Percentiles rank a stretch among this genome's conserved stretches.
phyloP scores from a whole-genome alignment of 2,113 vertebrate species.

The Hemiscyllium ocellatum region DNA sequence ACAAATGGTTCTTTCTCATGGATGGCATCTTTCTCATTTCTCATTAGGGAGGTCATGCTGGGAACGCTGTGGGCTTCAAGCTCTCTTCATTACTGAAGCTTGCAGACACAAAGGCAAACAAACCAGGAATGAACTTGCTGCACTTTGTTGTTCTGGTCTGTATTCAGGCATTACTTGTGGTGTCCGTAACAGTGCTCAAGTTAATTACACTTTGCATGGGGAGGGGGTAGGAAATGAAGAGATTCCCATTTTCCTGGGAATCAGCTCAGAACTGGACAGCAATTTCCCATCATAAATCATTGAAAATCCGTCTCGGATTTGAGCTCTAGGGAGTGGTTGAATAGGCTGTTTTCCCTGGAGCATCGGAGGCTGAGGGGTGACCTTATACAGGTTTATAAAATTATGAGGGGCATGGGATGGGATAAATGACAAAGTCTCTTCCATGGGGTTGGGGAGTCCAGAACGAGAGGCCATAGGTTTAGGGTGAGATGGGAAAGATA shows the following conservation, averaged over 20 bases:
- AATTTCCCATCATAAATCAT: background rate
- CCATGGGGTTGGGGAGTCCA: too few species aligned
- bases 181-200: background rate
- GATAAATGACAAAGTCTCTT: too few species aligned
- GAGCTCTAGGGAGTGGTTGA: too few species aligned
- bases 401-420: too few species aligned
- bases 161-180: constrained; percentile 37
- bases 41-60: constrained; percentile 87
- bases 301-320: background rate
- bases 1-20: background rate
- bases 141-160: constrained; percentile 93
- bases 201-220: background rate
- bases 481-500: too few species aligned
- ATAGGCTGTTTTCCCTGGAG: too few species aligned
- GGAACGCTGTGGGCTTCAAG: constrained; percentile 95
- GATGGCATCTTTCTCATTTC: constrained; percentile 42
- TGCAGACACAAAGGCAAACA: constrained; percentile 95
- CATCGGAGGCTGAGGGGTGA: too few species aligned
- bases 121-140: constrained; percentile 93
- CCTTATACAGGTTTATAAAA: too few species aligned
- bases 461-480: too few species aligned
- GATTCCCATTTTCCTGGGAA: background rate
- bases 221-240: background rate
- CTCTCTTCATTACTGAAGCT: constrained; percentile 88
- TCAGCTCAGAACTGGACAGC: background rate